These are phyloP conservation scores for Phaonia tiefii DNA, from an alignment of 2,888 invertebrate species.

Conservation along the genomic window DNA sequence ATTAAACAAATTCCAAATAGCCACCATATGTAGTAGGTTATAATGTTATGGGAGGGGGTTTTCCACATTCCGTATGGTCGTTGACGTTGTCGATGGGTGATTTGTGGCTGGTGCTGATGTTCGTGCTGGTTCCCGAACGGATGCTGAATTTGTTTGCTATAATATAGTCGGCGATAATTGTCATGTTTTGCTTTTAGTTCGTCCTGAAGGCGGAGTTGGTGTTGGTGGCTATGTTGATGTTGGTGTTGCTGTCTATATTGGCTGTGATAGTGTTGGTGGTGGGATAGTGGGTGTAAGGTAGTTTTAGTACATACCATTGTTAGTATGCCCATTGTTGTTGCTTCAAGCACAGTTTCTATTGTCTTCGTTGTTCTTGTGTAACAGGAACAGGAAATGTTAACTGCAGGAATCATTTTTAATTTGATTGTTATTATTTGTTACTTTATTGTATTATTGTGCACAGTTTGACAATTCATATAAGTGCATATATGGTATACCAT, in stretches of 20 bases:
- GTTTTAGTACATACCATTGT: conserved; percentile 60
- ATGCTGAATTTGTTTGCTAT: conserved; percentile 40
- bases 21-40: conserved; percentile 75
- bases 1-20: conserved; percentile 75
- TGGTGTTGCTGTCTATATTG: conserved; percentile 30
- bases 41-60: conserved; percentile 62
- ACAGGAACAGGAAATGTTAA: conserved; percentile 70
- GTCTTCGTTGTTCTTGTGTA: conserved; percentile 62
- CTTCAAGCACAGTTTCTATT: conserved; percentile 42
- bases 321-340: conserved; percentile 40
- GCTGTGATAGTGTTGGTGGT: conserved; percentile 30
- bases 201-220: conserved; percentile 29
- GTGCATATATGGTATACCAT: conserved; percentile 22
- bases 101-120: conserved; percentile 45
- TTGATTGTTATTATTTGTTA: conserved; percentile 67
- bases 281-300: conserved; percentile 39
- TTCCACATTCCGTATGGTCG: conserved; percentile 63
- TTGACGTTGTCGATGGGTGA: conserved; percentile 41
- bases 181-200: conserved; percentile 34
- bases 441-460: conserved; percentile 57
- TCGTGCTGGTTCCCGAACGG: too few species aligned
- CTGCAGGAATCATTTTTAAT: conserved; percentile 73
- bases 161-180: conserved; percentile 42
- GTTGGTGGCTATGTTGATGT: conserved; percentile 41
- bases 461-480: conserved; percentile 32